Percentiles rank a stretch among this genome's conserved stretches.
Evolutionary conservation across 2,113 vertebrate genomes (phyloP).

Genomic region (Ardeotis arabs): DNA sequence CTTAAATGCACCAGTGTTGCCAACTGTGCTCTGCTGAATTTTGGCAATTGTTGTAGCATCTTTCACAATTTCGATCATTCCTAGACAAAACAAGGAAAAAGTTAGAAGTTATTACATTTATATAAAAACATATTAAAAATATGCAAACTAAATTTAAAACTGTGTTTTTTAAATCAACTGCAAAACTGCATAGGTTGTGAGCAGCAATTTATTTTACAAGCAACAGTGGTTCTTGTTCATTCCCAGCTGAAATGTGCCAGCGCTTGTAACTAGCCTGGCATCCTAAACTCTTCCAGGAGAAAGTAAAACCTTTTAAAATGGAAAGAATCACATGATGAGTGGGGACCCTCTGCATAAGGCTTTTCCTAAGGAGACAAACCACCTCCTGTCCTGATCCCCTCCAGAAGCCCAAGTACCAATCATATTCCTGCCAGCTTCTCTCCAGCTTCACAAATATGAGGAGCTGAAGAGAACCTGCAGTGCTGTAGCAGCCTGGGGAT

Average conservation of each 20-base stretch:
- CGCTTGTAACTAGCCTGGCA: background rate
- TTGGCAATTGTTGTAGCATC: slow-evolving; percentile 98
- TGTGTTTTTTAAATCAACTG: background rate
- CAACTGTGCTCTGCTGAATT: slow-evolving; percentile 97
- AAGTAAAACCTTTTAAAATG: background rate
- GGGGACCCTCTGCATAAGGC: background rate
- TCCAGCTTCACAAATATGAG: background rate
- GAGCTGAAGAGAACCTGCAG: background rate
- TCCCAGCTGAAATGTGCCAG: background rate
- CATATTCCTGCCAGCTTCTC: background rate
- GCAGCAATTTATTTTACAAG: background rate
- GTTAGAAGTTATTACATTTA: background rate
- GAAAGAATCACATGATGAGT: background rate
- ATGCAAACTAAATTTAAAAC: background rate
- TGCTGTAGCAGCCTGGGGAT: background rate
- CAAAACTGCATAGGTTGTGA: background rate
- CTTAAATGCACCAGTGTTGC: slow-evolving; percentile 96
- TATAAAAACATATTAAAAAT: background rate
- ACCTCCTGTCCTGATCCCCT: background rate
- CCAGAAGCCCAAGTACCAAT: background rate
- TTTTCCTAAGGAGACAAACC: background rate
- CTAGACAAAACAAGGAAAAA: slow-evolving; percentile 63
- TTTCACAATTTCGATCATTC: slow-evolving; percentile 98
- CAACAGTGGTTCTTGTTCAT: background rate
- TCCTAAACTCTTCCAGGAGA: background rate